Evolutionary conservation across 2,888 invertebrate species (phyloP).

Genomic region (Nymphalis urticae): DNA sequence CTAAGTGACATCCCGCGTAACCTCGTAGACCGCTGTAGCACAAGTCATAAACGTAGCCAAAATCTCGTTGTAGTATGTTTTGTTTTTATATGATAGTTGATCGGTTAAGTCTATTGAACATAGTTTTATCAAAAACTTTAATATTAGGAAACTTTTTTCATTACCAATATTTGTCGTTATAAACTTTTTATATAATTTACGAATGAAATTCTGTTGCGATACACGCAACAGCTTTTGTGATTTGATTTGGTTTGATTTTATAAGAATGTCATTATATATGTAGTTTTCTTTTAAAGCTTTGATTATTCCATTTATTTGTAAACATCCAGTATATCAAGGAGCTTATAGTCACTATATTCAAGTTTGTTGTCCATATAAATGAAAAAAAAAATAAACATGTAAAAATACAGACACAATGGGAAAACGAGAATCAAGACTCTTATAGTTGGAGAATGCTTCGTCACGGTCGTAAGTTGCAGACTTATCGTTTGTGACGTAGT

Average conservation of each 20-base stretch:
- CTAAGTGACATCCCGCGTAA: background rate
- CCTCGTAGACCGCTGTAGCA: conserved; percentile 5
- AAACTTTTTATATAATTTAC: too few relatives aligned
- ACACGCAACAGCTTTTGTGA: too few relatives aligned
- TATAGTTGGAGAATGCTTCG: conserved; percentile 57
- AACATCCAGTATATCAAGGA: too few relatives aligned
- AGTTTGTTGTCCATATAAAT: background rate
- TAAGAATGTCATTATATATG: too few relatives aligned
- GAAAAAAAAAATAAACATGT: conserved; percentile 1
- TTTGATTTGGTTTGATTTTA: too few relatives aligned
- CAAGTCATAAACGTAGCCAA: conserved; percentile 4
- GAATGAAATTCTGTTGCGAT: too few relatives aligned
- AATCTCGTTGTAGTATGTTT: conserved; percentile 3
- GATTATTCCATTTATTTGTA: too few relatives aligned
- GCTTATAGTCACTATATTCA: too few relatives aligned
- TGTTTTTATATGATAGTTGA: background rate
- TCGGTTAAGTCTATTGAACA: background rate
- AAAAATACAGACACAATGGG: conserved; percentile 9
- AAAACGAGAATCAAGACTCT: conserved; percentile 8
- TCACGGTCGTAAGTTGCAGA: conserved; percentile 59
- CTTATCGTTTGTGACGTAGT: conserved; percentile 50
- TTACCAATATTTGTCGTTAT: background rate
- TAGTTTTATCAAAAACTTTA: too few relatives aligned
- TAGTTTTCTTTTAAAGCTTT: too few relatives aligned
- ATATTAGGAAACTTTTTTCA: background rate